Conservation (phyloP, 1,140 invertebrate species). For the Trachymyrmex septentrionalis region DNA sequence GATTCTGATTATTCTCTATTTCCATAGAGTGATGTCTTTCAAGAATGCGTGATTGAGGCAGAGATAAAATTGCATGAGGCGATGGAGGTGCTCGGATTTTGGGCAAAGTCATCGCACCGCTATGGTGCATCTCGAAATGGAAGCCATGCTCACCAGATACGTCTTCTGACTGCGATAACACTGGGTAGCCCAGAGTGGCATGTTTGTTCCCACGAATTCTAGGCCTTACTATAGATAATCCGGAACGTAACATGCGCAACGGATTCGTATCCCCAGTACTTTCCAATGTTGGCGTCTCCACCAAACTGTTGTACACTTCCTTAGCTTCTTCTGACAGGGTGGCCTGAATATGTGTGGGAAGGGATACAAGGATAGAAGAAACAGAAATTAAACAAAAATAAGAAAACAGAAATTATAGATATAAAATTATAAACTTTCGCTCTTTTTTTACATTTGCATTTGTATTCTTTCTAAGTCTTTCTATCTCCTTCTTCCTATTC, state of each 20-base stretch:
- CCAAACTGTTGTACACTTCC: conserved; percentile 96
- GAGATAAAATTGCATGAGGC: conserved; percentile 69
- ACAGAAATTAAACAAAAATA: conserved; percentile 81
- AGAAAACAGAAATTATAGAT: conserved; percentile 70
- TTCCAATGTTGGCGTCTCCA: conserved; percentile 90
- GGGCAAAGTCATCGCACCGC: conserved; percentile 82
- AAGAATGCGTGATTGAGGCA: conserved; percentile 68
- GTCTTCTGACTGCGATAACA: conserved; percentile 75
- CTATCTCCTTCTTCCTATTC: neutral
- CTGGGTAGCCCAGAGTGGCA: conserved; percentile 63
- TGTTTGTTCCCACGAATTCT: conserved; percentile 88
- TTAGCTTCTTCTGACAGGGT: conserved; percentile 94
- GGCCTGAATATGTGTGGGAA: conserved; percentile 87
- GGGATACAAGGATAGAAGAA: conserved; percentile 81
- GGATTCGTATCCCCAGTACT: conserved; percentile 88
- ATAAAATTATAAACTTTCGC: conserved; percentile 22
- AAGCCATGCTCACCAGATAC: conserved; percentile 67
- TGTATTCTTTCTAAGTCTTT: neutral
- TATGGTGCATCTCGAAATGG: conserved; percentile 81
- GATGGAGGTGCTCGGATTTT: conserved; percentile 81
- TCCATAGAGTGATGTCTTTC: conserved; percentile 82
- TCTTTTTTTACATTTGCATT: neutral
- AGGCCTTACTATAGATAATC: conserved; percentile 88
- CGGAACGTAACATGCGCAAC: conserved; percentile 90
- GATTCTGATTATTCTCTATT: conserved; percentile 85